phyloP scores from a whole-genome alignment of 92 coral and sea anemone genomes.

The Zoanthus sociatus region DNA sequence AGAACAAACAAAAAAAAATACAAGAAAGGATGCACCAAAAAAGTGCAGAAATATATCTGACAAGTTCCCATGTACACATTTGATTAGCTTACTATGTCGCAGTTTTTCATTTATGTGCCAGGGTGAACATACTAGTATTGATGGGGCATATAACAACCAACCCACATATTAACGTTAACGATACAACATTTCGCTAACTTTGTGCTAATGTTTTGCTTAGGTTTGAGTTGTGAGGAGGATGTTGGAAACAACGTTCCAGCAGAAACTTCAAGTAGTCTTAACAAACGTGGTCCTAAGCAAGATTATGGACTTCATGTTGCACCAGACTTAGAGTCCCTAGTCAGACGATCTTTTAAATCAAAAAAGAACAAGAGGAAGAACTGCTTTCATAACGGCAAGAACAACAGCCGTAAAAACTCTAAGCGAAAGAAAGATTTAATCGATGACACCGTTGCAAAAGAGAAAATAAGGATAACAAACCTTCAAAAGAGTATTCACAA shows the following conservation, averaged over 20 bases:
- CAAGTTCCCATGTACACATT: no score
- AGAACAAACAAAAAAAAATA: no score
- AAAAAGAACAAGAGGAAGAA: not conserved
- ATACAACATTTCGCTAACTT: not conserved
- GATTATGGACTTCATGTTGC: slow-evolving; percentile 45
- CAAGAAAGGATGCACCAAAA: no score
- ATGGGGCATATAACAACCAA: no score
- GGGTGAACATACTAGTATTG: no score
- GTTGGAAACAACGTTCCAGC: slow-evolving; percentile 1
- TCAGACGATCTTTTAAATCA: not conserved
- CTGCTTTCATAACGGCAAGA: not conserved
- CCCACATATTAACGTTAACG: not conserved
- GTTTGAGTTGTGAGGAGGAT: slow-evolving; percentile 5
- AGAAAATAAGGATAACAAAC: slow-evolving; percentile 69
- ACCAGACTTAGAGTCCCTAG: slow-evolving; percentile 29
- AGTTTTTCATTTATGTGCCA: no score
- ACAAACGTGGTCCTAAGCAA: not conserved
- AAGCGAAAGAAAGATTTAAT: slow-evolving; percentile 49
- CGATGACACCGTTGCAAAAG: slow-evolving; percentile 43
- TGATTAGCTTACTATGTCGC: no score
- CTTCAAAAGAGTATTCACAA: slow-evolving; percentile 84
- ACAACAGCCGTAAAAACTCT: slow-evolving; percentile 40
- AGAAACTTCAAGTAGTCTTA: slow-evolving; percentile 16
- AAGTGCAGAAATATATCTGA: no score
- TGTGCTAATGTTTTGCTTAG: not conserved